Percentiles rank a stretch among this genome's conserved stretches.
Conservation (phyloP, 2,888 invertebrate species). For the Stenodema calcarata region DNA sequence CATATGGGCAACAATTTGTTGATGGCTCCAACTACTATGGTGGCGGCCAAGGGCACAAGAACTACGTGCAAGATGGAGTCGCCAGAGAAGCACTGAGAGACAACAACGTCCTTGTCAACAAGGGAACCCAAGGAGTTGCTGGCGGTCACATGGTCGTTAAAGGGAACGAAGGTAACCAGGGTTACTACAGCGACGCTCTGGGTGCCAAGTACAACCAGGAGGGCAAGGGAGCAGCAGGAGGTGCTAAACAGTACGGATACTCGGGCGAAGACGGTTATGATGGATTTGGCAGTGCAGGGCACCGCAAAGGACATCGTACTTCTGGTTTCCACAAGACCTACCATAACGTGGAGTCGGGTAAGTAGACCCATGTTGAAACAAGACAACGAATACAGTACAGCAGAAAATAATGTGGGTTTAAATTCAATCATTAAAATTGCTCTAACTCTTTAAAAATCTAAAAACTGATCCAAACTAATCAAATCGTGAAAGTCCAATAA, state of each 20-base stretch:
- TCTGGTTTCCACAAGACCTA: slow-evolving; percentile 51
- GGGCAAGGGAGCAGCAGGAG: background rate
- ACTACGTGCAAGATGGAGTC: slow-evolving; percentile 27
- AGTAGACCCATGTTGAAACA: background rate
- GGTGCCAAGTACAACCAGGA: slow-evolving; percentile 25
- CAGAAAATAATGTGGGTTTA: too few relatives aligned
- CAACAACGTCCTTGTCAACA: slow-evolving; percentile 7
- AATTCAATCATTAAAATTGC: too few relatives aligned
- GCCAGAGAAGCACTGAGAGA: slow-evolving; percentile 3
- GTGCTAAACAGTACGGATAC: slow-evolving; percentile 5
- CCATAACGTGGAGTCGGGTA: slow-evolving; percentile 50
- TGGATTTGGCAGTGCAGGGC: slow-evolving; percentile 44
- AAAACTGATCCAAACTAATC: too few relatives aligned
- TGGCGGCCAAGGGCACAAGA: slow-evolving; percentile 17
- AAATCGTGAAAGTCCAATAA: too few relatives aligned
- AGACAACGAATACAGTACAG: background rate
- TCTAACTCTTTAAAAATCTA: too few relatives aligned
- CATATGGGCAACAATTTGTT: slow-evolving; percentile 14
- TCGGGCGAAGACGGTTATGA: slow-evolving; percentile 29
- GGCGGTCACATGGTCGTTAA: slow-evolving; percentile 7
- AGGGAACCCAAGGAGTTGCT: slow-evolving; percentile 19
- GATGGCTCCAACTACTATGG: slow-evolving; percentile 18
- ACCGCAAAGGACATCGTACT: slow-evolving; percentile 48
- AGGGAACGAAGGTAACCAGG: slow-evolving; percentile 26
- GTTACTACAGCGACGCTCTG: slow-evolving; percentile 16